Evolutionary conservation across 1,140 invertebrate genomes (phyloP), one percentile per base, ranked within the genome.

Genomic region (Leptonema lineaticorne): DNA sequence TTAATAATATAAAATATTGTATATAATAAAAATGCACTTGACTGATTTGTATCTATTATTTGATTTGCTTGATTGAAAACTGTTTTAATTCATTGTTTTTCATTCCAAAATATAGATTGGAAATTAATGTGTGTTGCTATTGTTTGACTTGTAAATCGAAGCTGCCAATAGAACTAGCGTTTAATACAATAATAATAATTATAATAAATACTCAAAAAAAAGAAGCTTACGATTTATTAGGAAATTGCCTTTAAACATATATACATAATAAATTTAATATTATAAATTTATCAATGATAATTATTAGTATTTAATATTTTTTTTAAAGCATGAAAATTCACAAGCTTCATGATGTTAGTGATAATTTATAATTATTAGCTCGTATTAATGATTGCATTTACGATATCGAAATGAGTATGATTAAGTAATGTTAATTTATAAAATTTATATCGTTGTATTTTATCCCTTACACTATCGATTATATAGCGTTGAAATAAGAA

Each of bases 391-490:
- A 53, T 53, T 26, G 50, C 50, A 26, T n/a, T n/a, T n/a, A n/a
- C n/a, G n/a, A 53, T 2, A 24, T 53, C 11, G 50, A 53, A 53
- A 53, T 53, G 50, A 53, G 22, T 53, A 24, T 53, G 50, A 53
- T 53, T 53, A 24, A 26, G 27, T 11, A 53, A 53, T 53, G 50
- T 53, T 53, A 11, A 7, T 11, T 2, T 18, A 26, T 9, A 45
- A 4, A 14, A 45, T 45, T n/a, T 45, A 16, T 45, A 45, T 45
- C 3, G 16, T 7, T n/a, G n/a, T n/a, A n/a, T n/a, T n/a, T n/a
- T n/a, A n/a, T n/a, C n/a, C n/a, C n/a, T n/a, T n/a, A n/a, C n/a
- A n/a, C n/a, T n/a, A n/a, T n/a, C n/a, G n/a, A n/a, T n/a, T n/a
- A n/a, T n/a, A n/a, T n/a, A n/a, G n/a, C n/a, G n/a, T n/a, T n/a